These are phyloP conservation scores for Pachypsylla venusta DNA, from an alignment of 1,140 invertebrate genomes.

Conservation along the genomic window DNA sequence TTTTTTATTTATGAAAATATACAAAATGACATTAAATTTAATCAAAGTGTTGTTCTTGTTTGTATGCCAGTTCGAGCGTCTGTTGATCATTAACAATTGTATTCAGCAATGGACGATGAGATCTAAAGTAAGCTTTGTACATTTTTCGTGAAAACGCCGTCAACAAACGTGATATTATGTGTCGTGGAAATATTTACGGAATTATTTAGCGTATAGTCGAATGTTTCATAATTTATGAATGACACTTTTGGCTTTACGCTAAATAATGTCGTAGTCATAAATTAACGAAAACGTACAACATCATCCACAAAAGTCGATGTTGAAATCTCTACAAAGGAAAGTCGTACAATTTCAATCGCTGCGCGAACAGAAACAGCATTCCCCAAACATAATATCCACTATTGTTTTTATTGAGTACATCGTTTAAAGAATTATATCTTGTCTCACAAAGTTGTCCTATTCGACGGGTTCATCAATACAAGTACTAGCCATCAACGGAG, in stretches of 20 bases:
- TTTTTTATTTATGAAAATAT: no score
- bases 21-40: no score
- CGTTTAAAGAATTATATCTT: constrained; percentile 13
- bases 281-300: not conserved
- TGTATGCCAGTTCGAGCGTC: no score
- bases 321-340: constrained; percentile 14
- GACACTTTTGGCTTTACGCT: no score
- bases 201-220: not conserved
- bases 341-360: constrained; percentile 12
- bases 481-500: constrained; percentile 9
- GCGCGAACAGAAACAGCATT: no score
- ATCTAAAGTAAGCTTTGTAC: no score
- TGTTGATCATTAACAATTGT: no score
- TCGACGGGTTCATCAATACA: constrained; percentile 10
- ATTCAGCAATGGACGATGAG: no score
- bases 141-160: not conserved
- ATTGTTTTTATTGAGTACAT: constrained; percentile 6
- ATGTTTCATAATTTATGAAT: no score
- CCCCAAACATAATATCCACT: constrained; percentile 11
- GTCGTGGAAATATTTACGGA: not conserved
- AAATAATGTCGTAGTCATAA: no score
- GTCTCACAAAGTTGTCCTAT: constrained; percentile 13
- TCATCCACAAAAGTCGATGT: constrained; percentile 11
- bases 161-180: not conserved
- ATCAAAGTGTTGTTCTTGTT: no score